A percentile compares a stretch with the other conserved stretches of the same genome.
Conservation (phyloP, 2,113 vertebrate species). For the Cyanoramphus novaezelandiae region DNA sequence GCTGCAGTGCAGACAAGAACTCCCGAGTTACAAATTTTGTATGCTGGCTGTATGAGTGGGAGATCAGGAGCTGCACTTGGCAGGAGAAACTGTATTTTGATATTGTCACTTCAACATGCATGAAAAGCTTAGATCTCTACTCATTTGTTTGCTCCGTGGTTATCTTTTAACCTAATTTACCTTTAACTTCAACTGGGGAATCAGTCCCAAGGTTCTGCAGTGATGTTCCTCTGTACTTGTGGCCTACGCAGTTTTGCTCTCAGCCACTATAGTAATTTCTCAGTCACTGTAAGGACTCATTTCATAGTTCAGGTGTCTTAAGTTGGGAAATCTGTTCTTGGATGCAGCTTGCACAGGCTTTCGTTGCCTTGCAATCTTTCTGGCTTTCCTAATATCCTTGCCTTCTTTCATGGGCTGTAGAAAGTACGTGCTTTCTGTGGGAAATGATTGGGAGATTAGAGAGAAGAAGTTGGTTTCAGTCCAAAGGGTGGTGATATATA, state of each 20-base stretch:
- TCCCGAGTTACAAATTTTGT: not conserved
- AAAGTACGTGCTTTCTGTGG: not conserved
- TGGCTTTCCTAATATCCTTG: not conserved
- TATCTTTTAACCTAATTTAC: not conserved
- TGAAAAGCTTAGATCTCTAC: not conserved
- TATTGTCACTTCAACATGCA: fast-evolving
- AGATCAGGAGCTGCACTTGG: not conserved
- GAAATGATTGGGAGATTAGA: constrained; percentile 42
- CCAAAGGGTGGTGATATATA: constrained; percentile 48
- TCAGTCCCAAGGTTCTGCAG: not conserved
- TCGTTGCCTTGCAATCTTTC: not conserved
- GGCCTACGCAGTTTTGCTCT: not conserved
- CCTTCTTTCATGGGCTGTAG: not conserved
- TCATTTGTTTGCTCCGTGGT: not conserved
- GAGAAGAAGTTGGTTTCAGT: constrained; percentile 14
- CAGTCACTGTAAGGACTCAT: not conserved
- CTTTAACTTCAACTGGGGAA: not conserved
- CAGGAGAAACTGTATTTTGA: not conserved
- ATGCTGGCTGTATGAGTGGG: not conserved
- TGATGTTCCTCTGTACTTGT: not conserved
- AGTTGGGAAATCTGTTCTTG: not conserved
- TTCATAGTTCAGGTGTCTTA: not conserved
- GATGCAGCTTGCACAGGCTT: not conserved
- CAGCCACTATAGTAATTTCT: not conserved
- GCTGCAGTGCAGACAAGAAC: not conserved